Base-by-base conservation (phyloP, 2,888 invertebrate species). In the Therioaphis trifolii region DNA sequence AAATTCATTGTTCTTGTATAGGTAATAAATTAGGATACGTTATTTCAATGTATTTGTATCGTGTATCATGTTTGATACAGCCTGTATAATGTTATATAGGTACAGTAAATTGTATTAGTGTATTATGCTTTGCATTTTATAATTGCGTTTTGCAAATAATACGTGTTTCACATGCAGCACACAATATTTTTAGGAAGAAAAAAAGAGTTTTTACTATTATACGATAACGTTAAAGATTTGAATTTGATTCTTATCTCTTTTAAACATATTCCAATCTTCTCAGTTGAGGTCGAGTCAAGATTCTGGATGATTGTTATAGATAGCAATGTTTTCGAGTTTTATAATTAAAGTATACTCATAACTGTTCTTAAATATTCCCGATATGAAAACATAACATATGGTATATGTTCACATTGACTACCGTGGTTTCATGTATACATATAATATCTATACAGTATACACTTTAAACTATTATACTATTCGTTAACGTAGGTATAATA, bases 311-410 rank as follows among this genome's bases (percentile, higher is more conserved):
- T 66, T 78, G 24, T 68, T 46, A 7, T n/a, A 76, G 9, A 35
- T 66, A 21, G 21, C n/a, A 21, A 12, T 18, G 49, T 49, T 66
- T 21, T 35, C 11, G 5, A 29, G 29, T 63, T 2, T 76, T 15
- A 29, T 63, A 46, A 61, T 46, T 27, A n/a, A 61, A n/a, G 21
- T 76, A n/a, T 12, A 61, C 61, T 27, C n/a, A 61, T 12, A 61
- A 27, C 58, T n/a, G 58, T 43, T 61, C 43, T 75, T 40, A 58
- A 74, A 74, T 74, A 58, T 74, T 43, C 14, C 14, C 46, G 43
- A 43, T 46, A n/a, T 46, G 24, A 43, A 43, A 46, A 76, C 24
- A 27, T 49, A 66, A 14, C 46, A 27, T 7, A 40, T 21, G 15
- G 61, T 61, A 7, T 27, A 46, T 46, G 3, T 21, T 24, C 35